phyloP scores from a whole-genome alignment of 64 coral and sea anemone species.

The Catalaphyllia jardinei region DNA sequence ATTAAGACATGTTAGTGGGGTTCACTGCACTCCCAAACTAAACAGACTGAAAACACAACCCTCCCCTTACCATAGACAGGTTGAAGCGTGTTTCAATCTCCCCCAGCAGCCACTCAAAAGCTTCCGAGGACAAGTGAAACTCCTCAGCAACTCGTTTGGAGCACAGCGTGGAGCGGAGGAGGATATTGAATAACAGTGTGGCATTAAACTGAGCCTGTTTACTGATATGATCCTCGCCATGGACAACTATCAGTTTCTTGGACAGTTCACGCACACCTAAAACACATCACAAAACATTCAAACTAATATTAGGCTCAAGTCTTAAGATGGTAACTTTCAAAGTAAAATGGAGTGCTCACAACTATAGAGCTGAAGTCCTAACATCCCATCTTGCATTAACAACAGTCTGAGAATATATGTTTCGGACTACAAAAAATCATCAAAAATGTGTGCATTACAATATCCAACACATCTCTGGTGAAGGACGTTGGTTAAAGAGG shows the following conservation, averaged over 20 bases:
- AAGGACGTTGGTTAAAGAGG: too few relatives aligned
- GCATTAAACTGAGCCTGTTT: conserved; percentile 99
- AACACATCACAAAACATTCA: neutral
- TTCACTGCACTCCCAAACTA: neutral
- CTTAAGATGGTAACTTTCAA: too few relatives aligned
- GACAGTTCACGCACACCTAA: conserved; percentile 89
- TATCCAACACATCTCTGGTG: too few relatives aligned
- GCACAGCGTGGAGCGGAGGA: conserved; percentile 89
- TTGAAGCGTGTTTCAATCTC: conserved; percentile 98
- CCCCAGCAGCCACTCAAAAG: conserved; percentile 97
- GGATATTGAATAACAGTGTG: conserved; percentile 94
- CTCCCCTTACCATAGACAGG: conserved; percentile 72
- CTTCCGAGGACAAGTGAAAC: conserved; percentile 96
- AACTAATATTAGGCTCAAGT: too few relatives aligned
- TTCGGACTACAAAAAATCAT: too few relatives aligned
- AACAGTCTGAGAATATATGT: too few relatives aligned
- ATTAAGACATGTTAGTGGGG: neutral
- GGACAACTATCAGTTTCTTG: conserved; percentile 86
- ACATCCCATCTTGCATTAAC: too few relatives aligned
- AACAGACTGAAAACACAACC: neutral
- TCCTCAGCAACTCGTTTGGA: conserved; percentile 93
- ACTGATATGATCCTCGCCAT: conserved; percentile 96
- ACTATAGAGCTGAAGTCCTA: too few relatives aligned
- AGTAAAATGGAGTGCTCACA: too few relatives aligned
- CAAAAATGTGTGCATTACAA: too few relatives aligned